Evolutionary conservation across 2,888 invertebrate species (phyloP).

Genomic region (Ophioninae sp.): DNA sequence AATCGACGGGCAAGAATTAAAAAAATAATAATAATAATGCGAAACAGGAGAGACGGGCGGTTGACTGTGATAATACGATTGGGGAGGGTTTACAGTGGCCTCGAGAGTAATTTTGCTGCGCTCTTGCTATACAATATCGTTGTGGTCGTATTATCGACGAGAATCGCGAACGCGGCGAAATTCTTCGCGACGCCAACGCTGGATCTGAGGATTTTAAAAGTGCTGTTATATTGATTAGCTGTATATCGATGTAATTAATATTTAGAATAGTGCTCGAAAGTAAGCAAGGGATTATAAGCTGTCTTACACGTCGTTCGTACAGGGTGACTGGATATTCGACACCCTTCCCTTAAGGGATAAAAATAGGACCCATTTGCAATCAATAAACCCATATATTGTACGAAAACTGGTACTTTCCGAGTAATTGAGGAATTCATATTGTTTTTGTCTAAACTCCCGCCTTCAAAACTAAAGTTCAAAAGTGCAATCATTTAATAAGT

Average conservation of each 20-base stretch:
- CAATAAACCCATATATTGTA: too few relatives aligned
- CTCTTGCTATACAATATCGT: background rate
- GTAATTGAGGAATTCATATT: too few relatives aligned
- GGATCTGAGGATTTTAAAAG: conserved; percentile 68
- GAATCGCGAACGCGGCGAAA: background rate
- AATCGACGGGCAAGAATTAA: conserved; percentile 17
- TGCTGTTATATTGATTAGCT: conserved; percentile 75
- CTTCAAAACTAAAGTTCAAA: too few relatives aligned
- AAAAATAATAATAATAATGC: conserved; percentile 23
- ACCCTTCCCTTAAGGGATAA: too few relatives aligned
- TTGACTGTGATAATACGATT: conserved; percentile 78
- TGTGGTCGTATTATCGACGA: background rate
- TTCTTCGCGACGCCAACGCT: conserved; percentile 64
- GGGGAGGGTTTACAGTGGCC: conserved; percentile 61
- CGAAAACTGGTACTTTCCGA: too few relatives aligned
- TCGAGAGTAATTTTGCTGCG: conserved; percentile 59
- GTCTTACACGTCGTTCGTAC: conserved; percentile 61
- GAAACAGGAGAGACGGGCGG: conserved; percentile 66
- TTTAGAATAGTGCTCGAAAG: conserved; percentile 62
- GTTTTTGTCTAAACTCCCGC: too few relatives aligned
- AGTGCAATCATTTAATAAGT: too few relatives aligned
- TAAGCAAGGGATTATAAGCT: conserved; percentile 53
- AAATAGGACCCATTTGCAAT: too few relatives aligned
- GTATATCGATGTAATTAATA: conserved; percentile 69
- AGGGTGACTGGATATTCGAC: background rate